Conservation (phyloP, 2,113 vertebrate genomes). For the Chloebia gouldiae region DNA sequence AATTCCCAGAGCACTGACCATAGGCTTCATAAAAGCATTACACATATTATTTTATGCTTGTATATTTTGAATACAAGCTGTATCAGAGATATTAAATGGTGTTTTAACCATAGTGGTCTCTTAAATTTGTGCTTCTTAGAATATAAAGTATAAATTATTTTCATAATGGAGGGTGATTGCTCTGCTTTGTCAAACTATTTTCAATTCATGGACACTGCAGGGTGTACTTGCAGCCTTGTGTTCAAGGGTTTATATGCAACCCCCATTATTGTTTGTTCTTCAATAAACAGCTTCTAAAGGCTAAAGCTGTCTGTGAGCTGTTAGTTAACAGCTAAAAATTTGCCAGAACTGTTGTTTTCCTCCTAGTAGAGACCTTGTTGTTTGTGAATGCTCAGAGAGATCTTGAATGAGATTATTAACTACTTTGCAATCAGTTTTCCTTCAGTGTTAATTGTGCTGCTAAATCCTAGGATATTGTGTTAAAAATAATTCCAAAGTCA, state of each 20-base stretch:
- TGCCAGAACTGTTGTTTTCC: background rate
- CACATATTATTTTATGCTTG: background rate
- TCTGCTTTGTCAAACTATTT: background rate
- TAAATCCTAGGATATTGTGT: background rate
- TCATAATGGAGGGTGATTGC: background rate
- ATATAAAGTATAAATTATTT: background rate
- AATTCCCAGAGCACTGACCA: background rate
- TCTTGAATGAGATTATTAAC: background rate
- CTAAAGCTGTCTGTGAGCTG: background rate
- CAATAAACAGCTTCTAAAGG: background rate
- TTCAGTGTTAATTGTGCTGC: background rate
- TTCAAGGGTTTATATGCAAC: background rate
- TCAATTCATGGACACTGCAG: background rate
- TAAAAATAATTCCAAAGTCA: background rate
- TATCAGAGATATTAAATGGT: background rate
- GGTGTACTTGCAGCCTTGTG: background rate
- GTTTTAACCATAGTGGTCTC: background rate
- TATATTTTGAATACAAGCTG: background rate
- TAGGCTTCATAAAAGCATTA: background rate
- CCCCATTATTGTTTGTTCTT: slow-evolving; percentile 9
- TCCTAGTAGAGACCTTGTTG: background rate
- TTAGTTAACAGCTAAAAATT: background rate
- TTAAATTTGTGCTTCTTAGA: background rate
- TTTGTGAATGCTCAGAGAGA: background rate
- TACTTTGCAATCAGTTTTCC: background rate